phyloP scores from a whole-genome alignment of 1,140 invertebrate species.

The Nephotettix cincticeps region DNA sequence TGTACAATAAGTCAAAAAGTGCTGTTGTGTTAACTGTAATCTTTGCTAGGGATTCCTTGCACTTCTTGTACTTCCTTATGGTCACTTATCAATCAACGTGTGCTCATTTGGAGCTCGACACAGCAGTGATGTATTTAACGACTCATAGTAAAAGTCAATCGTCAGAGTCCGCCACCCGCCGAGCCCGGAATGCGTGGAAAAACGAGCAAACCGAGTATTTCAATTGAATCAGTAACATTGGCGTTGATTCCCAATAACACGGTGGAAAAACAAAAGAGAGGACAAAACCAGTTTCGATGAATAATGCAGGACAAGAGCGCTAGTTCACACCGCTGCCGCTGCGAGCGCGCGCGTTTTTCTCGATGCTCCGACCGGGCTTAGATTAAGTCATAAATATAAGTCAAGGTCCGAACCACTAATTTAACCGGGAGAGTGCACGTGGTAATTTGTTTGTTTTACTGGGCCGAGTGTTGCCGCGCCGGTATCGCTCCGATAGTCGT shows the following conservation, averaged over 20 bases:
- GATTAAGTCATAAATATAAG: constrained; percentile 12
- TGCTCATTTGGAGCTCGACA: not conserved
- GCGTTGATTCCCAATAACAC: constrained; percentile 9
- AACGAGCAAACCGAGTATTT: constrained; percentile 3
- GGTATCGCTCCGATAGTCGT: constrained; percentile 1
- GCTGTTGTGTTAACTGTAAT: too few species aligned
- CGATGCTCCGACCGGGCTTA: not conserved
- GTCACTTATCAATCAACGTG: too few species aligned
- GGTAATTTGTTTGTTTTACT: constrained; percentile 3
- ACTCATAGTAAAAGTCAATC: not conserved
- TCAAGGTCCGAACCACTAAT: constrained; percentile 7
- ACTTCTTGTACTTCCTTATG: too few species aligned
- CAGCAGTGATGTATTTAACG: not conserved
- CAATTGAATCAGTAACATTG: constrained; percentile 8
- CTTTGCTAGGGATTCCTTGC: too few species aligned
- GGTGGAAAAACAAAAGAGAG: not conserved
- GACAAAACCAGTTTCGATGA: not conserved
- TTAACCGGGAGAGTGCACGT: not conserved
- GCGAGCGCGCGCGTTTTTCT: not conserved
- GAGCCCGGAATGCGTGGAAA: not conserved
- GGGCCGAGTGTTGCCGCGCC: not conserved
- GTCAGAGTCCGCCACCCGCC: not conserved
- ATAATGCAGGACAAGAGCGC: not conserved
- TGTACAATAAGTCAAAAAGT: too few species aligned
- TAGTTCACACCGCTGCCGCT: not conserved